Evolutionary conservation across 2,113 vertebrate genomes (phyloP), one percentile per base, ranked within the genome.

Genomic region (Lepus europaeus): DNA sequence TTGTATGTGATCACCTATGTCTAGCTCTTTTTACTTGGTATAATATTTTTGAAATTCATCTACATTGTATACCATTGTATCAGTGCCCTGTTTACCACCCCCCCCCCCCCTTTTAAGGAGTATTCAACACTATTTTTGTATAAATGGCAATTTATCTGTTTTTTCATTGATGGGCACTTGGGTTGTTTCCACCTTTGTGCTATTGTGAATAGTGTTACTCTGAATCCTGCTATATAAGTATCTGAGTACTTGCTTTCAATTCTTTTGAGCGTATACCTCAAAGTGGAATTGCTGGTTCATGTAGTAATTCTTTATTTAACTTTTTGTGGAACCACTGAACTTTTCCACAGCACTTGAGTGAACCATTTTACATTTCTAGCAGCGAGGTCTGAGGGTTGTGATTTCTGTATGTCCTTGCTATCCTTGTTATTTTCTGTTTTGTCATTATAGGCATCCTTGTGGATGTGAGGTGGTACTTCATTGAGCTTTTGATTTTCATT

Each of bases 401-500:
- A 31, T 87, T 94, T 92, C 64, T 94, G 39, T 49, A 27, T 27
- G 25, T 94, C 76, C 33, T 83, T 83, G 73, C 33, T 31, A 85
- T 33, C 3, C 49, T 81, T 56, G 12, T 19, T 86, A 16, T 29
- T 86, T 91, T 93, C 56, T 61, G 0, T 25, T 69, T 87, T 84
- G 74, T 87, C 76, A 25, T 39, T 70, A 45, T 86, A 59, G 20
- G 20, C 17, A n/a, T 74, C 25, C 5, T 85, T 29, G 11, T 89
- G 49, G 27, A 5, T 74, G 16, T 73, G 61, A 59, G 80, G 10
- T 76, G 16, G 29, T 49, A 79, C 20, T 39, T 91, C 64, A 63
- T 77, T n/a, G 59, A 88, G 39, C 56, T 86, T 89, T 78, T 79
- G 4, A 56, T 73, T 89, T 94, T 96, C 33, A 63, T 82, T 94